Evolutionary conservation across 2,888 invertebrate species (phyloP).

Genomic region (Aspidiotus destructor): DNA sequence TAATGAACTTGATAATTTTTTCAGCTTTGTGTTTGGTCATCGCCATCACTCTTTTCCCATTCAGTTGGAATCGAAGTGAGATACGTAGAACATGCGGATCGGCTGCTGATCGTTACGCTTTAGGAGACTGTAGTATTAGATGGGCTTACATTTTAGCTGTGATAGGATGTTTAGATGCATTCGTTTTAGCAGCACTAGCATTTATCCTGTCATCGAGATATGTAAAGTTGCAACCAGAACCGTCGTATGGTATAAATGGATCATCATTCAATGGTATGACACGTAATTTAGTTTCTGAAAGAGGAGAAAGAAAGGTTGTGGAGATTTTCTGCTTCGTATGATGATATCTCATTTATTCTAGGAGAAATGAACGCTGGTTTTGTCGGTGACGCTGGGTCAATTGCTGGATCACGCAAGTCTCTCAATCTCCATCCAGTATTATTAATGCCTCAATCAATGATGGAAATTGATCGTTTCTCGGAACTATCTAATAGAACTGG

Average conservation of each 20-base stretch:
- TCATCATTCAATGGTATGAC: conserved; percentile 52
- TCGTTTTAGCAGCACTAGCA: conserved; percentile 77
- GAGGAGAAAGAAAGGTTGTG: too few relatives aligned
- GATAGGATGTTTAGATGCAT: conserved; percentile 76
- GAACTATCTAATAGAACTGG: conserved; percentile 67
- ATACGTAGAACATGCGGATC: conserved; percentile 80
- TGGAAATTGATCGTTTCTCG: conserved; percentile 63
- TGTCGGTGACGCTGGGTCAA: conserved; percentile 67
- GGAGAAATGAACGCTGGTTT: conserved; percentile 84
- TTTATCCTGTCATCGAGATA: conserved; percentile 88
- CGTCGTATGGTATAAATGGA: conserved; percentile 47
- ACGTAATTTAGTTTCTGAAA: not conserved
- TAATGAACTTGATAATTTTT: too few relatives aligned
- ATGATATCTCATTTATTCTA: conserved; percentile 42
- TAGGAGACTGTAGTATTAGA: conserved; percentile 77
- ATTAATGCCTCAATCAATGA: conserved; percentile 60
- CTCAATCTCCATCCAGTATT: conserved; percentile 78
- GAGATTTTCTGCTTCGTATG: not conserved
- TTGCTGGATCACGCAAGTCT: conserved; percentile 75
- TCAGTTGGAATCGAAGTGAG: conserved; percentile 77
- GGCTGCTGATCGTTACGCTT: conserved; percentile 58
- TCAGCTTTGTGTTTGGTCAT: conserved; percentile 75
- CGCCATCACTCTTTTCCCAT: conserved; percentile 80
- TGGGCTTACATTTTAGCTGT: conserved; percentile 91
- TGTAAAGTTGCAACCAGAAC: conserved; percentile 72